A percentile compares a stretch with the other conserved stretches of the same genome.
phyloP scores from a whole-genome alignment of 2,888 invertebrate genomes.

The Lathronympha strigana region DNA sequence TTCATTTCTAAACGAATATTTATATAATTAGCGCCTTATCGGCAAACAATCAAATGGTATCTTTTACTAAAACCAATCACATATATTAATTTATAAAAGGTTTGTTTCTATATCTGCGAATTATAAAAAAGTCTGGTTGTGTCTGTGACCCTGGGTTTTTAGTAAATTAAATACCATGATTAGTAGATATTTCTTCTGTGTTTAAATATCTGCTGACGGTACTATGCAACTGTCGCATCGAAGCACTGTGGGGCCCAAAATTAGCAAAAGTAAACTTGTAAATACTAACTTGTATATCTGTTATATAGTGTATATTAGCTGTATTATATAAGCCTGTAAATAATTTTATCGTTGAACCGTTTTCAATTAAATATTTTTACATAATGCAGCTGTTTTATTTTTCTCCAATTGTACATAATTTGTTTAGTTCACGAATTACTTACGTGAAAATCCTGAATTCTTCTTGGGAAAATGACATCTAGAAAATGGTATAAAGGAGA shows the following conservation, averaged over 20 bases:
- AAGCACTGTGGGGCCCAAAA: slow-evolving; percentile 55
- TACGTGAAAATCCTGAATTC: too few relatives aligned
- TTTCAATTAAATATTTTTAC: slow-evolving; percentile 74
- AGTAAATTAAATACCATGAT: not conserved
- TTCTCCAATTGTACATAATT: slow-evolving; percentile 2
- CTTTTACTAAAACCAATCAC: too few relatives aligned
- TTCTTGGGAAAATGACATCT: too few relatives aligned
- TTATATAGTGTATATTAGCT: slow-evolving; percentile 60
- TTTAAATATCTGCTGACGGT: not conserved
- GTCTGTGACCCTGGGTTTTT: not conserved
- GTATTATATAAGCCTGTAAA: slow-evolving; percentile 66
- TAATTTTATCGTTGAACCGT: slow-evolving; percentile 74
- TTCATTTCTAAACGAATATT: too few relatives aligned
- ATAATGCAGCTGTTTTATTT: slow-evolving; percentile 42
- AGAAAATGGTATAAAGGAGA: too few relatives aligned
- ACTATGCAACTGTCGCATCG: slow-evolving; percentile 46
- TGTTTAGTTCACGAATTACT: too few relatives aligned
- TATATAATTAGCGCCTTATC: too few relatives aligned
- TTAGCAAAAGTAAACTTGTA: slow-evolving; percentile 44
- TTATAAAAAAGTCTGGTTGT: not conserved
- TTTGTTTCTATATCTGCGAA: too few relatives aligned
- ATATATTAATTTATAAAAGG: too few relatives aligned
- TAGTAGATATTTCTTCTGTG: not conserved
- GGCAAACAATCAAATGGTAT: too few relatives aligned
- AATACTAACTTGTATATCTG: slow-evolving; percentile 36